These are phyloP conservation scores for Ylistrum balloti DNA, from an alignment of 1,140 invertebrate species.

Conservation along the genomic window DNA sequence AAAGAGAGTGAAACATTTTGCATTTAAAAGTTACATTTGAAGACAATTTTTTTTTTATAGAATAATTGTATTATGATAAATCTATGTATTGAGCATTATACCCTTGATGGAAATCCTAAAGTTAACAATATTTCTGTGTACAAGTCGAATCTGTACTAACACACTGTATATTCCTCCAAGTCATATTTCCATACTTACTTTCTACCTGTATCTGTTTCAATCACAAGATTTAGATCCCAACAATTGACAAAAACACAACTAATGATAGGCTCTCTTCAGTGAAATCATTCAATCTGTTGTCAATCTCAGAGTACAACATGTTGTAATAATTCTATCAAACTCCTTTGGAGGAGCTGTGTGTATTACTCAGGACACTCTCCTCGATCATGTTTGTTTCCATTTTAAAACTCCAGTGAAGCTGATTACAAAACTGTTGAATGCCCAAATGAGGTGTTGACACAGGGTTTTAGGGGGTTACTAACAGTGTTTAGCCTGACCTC, in stretches of 20 bases:
- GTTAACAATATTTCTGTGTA: too few species aligned
- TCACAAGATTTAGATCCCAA: background rate
- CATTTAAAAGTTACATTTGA: too few species aligned
- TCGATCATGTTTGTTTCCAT: constrained; percentile 11
- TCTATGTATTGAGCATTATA: too few species aligned
- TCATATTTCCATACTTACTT: background rate
- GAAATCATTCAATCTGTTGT: background rate
- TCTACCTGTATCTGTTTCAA: background rate
- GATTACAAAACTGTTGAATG: constrained; percentile 20
- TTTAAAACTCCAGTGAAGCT: constrained; percentile 34
- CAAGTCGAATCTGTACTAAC: too few species aligned
- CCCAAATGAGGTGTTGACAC: constrained; percentile 26
- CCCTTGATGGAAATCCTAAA: too few species aligned
- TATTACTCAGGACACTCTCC: constrained; percentile 20
- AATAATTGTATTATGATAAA: too few species aligned
- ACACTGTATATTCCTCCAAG: background rate
- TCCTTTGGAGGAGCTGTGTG: background rate
- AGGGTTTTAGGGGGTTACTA: constrained; percentile 15
- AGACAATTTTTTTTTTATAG: too few species aligned
- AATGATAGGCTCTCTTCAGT: background rate
- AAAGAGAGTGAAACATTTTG: too few species aligned
- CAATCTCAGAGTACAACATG: background rate
- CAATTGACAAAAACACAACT: background rate
- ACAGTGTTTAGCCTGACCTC: background rate
- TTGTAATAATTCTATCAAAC: constrained; percentile 4